Percentiles rank a stretch among this genome's conserved stretches.
Conservation (phyloP, 2,113 vertebrate species). For the Onychorhynchus coronatus region DNA sequence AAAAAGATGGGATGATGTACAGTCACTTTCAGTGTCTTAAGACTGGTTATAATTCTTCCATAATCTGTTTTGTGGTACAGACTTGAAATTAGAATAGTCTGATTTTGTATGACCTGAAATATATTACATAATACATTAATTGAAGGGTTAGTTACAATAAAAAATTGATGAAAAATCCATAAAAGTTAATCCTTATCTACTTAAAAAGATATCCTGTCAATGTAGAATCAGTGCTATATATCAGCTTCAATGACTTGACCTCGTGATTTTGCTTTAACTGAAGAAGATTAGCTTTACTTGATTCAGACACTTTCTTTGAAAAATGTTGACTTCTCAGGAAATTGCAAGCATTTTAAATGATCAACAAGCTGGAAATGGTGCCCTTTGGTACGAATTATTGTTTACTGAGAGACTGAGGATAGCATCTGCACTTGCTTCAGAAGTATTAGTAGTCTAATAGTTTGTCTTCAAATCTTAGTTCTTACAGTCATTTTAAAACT, state of each 20-base stretch:
- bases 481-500: neutral
- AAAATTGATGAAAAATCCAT: neutral
- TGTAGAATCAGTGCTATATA: neutral
- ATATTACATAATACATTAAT: neutral
- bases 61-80: neutral
- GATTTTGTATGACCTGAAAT: neutral
- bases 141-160: neutral
- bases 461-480: neutral
- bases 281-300: neutral
- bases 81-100: neutral
- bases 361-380: neutral
- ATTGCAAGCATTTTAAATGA: neutral
- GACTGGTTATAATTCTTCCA: neutral
- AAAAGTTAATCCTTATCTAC: neutral
- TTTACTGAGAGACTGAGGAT: neutral
- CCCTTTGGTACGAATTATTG: neutral
- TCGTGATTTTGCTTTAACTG: neutral
- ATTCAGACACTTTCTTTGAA: neutral
- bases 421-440: neutral
- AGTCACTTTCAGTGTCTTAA: neutral
- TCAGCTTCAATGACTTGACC: neutral
- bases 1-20: neutral
- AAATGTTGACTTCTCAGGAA: slow-evolving; percentile 12
- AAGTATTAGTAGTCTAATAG: neutral
- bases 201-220: neutral